A percentile compares a stretch with the other conserved stretches of the same genome.
phyloP scores from a whole-genome alignment of 1,140 invertebrate genomes.

The Drosophila melanica region DNA sequence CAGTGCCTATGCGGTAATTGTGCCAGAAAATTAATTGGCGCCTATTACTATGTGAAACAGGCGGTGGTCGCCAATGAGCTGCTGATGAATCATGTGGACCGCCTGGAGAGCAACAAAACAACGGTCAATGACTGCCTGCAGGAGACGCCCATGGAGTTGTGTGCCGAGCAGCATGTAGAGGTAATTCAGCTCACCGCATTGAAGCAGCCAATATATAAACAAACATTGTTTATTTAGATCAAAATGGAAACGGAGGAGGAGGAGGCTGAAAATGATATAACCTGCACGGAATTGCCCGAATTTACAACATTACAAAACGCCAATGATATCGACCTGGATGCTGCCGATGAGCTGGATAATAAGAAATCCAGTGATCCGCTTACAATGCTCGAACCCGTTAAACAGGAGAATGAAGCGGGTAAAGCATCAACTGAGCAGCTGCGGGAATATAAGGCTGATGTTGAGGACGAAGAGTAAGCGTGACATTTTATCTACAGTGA shows the following conservation, averaged over 20 bases:
- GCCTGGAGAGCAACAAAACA: slow-evolving; percentile 11
- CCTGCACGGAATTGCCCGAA: slow-evolving; percentile 57
- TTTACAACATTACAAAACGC: slow-evolving; percentile 35
- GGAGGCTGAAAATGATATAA: slow-evolving; percentile 55
- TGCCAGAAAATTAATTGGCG: slow-evolving; percentile 52
- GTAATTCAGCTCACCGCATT: neutral
- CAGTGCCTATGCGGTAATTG: slow-evolving; percentile 61
- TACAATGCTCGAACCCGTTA: slow-evolving; percentile 63
- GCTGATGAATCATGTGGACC: slow-evolving; percentile 53
- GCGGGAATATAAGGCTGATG: slow-evolving; percentile 26
- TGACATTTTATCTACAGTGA: neutral
- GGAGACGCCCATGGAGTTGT: slow-evolving; percentile 67
- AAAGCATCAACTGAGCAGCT: slow-evolving; percentile 7
- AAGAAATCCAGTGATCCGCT: slow-evolving; percentile 64
- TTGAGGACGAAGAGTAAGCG: slow-evolving; percentile 67
- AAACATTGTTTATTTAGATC: slow-evolving; percentile 28
- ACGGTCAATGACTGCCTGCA: slow-evolving; percentile 53
- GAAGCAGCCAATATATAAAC: neutral
- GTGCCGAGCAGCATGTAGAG: slow-evolving; percentile 70
- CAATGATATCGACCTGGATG: slow-evolving; percentile 18
- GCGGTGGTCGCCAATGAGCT: slow-evolving; percentile 57
- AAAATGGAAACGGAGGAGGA: slow-evolving; percentile 69
- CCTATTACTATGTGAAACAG: slow-evolving; percentile 70
- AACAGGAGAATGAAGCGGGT: slow-evolving; percentile 40
- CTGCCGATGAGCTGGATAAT: slow-evolving; percentile 23